These are phyloP conservation scores for Tolypeutes matacus DNA, from an alignment of 2,797 vertebrate genomes.

Conservation along the genomic window DNA sequence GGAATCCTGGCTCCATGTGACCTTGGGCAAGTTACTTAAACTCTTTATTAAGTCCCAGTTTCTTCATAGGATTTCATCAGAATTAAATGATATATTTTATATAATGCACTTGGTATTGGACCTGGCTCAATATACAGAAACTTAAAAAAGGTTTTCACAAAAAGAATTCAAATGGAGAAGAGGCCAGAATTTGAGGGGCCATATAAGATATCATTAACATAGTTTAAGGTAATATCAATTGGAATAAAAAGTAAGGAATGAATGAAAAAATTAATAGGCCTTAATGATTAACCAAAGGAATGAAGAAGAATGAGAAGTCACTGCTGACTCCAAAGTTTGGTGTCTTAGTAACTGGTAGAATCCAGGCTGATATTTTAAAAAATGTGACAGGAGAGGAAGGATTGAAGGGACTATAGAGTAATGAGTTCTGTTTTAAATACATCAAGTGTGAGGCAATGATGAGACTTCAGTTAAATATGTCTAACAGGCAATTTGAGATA, in stretches of 20 bases:
- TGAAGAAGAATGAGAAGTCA: not conserved
- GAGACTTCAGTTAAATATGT: too few species aligned
- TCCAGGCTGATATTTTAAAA: too few species aligned
- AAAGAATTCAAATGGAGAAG: not conserved
- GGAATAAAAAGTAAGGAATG: not conserved
- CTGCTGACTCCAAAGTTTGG: too few species aligned
- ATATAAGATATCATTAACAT: not conserved
- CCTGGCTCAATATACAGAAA: not conserved
- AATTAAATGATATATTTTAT: not conserved
- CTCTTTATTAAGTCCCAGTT: too few species aligned
- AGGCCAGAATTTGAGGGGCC: not conserved
- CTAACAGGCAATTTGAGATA: too few species aligned
- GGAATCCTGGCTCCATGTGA: not conserved
- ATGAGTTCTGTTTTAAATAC: too few species aligned
- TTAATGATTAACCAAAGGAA: not conserved
- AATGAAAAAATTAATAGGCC: not conserved
- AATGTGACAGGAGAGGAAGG: too few species aligned
- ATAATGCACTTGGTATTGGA: not conserved
- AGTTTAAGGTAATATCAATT: not conserved
- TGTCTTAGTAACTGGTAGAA: too few species aligned
- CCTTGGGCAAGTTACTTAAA: not conserved
- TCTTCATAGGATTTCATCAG: not conserved
- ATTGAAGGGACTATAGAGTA: too few species aligned
- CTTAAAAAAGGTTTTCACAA: not conserved
- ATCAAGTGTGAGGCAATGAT: too few species aligned